Evolutionary conservation across 2,888 invertebrate genomes (phyloP).

Genomic region (Congeria kusceri): DNA sequence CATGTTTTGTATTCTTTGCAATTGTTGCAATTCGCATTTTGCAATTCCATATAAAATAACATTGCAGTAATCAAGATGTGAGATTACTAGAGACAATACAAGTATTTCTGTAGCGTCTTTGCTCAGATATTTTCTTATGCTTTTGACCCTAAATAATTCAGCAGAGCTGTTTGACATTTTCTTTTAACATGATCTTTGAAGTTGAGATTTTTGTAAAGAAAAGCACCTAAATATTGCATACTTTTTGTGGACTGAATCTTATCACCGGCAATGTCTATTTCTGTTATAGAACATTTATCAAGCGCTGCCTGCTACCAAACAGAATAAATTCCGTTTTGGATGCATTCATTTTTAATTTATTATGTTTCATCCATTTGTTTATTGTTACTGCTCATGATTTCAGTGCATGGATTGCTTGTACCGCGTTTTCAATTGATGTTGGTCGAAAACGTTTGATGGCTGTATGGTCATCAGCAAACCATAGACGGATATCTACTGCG

Average conservation of each 20-base stretch:
- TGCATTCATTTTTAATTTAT: constrained; percentile 1
- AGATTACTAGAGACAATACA: constrained; percentile 25
- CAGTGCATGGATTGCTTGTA: not conserved
- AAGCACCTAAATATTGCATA: not conserved
- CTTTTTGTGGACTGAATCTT: not conserved
- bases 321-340: not conserved
- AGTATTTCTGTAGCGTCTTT: constrained; percentile 31
- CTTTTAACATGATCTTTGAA: constrained; percentile 24
- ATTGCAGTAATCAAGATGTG: constrained; percentile 39
- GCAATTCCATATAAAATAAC: constrained; percentile 38
- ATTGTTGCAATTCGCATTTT: constrained; percentile 18
- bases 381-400: not conserved
- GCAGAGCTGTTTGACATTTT: constrained; percentile 30
- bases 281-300: not conserved
- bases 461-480: constrained; percentile 33
- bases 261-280: not conserved
- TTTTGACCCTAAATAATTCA: constrained; percentile 39
- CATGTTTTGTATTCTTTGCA: constrained; percentile 43
- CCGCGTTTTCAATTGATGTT: no score
- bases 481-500: constrained; percentile 22
- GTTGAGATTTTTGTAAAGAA: not conserved
- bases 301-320: not conserved
- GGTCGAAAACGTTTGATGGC: constrained; percentile 21
- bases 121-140: constrained; percentile 27
- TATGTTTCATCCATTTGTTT: not conserved